Evolutionary conservation across 1,140 invertebrate species (phyloP), one percentile per base, ranked within the genome.

Genomic region (Megalonaias nervosa): DNA sequence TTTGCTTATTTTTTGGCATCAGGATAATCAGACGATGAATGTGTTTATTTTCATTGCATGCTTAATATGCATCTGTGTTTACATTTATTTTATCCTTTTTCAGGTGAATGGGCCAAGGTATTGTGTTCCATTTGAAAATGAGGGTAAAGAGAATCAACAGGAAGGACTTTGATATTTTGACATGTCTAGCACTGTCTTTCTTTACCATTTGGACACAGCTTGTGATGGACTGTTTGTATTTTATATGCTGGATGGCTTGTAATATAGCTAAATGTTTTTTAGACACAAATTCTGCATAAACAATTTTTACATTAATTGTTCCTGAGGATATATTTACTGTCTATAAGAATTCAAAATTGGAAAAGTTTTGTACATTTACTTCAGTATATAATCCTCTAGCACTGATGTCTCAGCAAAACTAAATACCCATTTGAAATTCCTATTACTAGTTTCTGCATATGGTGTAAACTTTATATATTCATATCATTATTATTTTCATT

Each of bases 31-130:
- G 6, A 23, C 6, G 4, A 61, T 9, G 0, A 61, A 23, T 6
- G 21, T 61, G 19, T n/a, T 23, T n/a, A 62, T n/a, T n/a, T 62
- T n/a, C 21, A n/a, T 14, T 62, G 6, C 9, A n/a, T n/a, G 21
- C 21, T 9, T 62, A 62, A 17, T 17, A 21, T 66, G 66, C 17
- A n/a, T 67, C 19, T 67, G 5, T 19, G n/a, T 67, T 72, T 88
- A 94, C 26, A 31, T 31, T 31, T 31, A 31, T 31, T 31, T 31
- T 31, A 31, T 31, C 94, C 92, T 67, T 56, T 83, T 82, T 11
- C 84, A 90, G 89, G 85, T 89, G 58, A 90, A 90, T 81, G 89
- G 89, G 26, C 81, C 88, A 16, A 85, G 89, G 69, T 90, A 90
- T 79, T 89, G 80, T 81, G 80, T 80, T 31, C 86, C 84, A 31